Evolutionary conservation across 2,888 invertebrate species (phyloP).

Genomic region (Platycnemis pennipes): DNA sequence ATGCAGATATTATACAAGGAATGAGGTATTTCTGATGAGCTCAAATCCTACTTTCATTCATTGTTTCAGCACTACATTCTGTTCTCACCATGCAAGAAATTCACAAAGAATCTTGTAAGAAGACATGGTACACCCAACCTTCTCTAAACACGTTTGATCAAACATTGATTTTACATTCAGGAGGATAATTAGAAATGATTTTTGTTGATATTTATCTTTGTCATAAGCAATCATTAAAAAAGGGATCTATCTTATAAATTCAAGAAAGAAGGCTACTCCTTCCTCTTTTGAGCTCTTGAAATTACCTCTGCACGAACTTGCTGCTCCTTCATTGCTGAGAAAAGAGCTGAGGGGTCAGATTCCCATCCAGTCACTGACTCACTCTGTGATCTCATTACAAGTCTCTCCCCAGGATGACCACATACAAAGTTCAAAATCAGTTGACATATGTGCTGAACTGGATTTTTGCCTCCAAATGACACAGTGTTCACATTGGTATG

Average conservation of each 20-base stretch:
- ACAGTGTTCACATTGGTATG: slow-evolving; percentile 46
- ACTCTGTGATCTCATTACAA: slow-evolving; percentile 72
- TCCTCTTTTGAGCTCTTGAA: neutral
- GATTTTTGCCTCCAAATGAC: slow-evolving; percentile 70
- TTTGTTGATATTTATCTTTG: no score
- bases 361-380: slow-evolving; percentile 77
- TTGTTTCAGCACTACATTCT: no score
- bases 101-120: no score
- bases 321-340: slow-evolving; percentile 76
- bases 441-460: slow-evolving; percentile 37
- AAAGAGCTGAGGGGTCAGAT: slow-evolving; percentile 76
- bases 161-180: no score
- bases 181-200: no score
- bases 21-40: no score
- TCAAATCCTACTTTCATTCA: no score
- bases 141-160: no score
- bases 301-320: slow-evolving; percentile 73
- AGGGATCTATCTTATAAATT: neutral
- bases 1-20: no score
- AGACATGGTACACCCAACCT: no score
- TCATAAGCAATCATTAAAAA: no score
- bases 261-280: slow-evolving; percentile 39
- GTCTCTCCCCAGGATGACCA: slow-evolving; percentile 77
- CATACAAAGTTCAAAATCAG: slow-evolving; percentile 76
- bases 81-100: no score